Evolutionary conservation across 92 coral and sea anemone genomes (phyloP).

Genomic region (Paragorgia papillata): DNA sequence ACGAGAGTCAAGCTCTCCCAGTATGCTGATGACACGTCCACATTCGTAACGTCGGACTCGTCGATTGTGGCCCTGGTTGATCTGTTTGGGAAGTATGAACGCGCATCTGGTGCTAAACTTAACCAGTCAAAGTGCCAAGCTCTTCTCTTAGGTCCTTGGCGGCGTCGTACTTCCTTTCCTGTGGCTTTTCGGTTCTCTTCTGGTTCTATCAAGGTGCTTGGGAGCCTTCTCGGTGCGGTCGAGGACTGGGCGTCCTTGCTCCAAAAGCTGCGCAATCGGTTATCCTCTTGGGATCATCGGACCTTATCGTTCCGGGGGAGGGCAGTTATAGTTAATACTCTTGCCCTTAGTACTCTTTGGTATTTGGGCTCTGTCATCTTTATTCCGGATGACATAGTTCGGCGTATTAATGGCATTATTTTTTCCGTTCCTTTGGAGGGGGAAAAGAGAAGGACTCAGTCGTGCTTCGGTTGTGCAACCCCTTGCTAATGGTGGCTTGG

Average conservation of each 20-base stretch:
- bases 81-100: conserved; percentile 43
- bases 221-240: conserved; percentile 24
- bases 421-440: conserved; percentile 13
- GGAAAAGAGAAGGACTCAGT: conserved; percentile 5
- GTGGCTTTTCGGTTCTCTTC: conserved; percentile 46
- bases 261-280: not conserved
- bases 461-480: conserved; percentile 3
- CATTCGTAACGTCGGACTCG: conserved; percentile 33
- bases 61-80: conserved; percentile 37
- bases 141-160: conserved; percentile 57
- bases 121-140: conserved; percentile 53
- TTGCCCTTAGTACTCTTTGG: conserved; percentile 29
- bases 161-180: conserved; percentile 29
- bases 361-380: conserved; percentile 22
- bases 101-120: conserved; percentile 55
- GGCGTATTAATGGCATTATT: conserved; percentile 1
- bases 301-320: conserved; percentile 24
- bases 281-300: conserved; percentile 33
- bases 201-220: conserved; percentile 24
- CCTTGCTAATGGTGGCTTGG: conserved; percentile 8
- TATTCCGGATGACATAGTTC: conserved; percentile 7
- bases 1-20: conserved; percentile 16
- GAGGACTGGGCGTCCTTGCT: conserved; percentile 54
- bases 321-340: conserved; percentile 23
- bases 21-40: conserved; percentile 64